A percentile compares a stretch with the other conserved stretches of the same genome.
Evolutionary conservation across 2,888 invertebrate genomes (phyloP).

Genomic region (Andrena minutula): DNA sequence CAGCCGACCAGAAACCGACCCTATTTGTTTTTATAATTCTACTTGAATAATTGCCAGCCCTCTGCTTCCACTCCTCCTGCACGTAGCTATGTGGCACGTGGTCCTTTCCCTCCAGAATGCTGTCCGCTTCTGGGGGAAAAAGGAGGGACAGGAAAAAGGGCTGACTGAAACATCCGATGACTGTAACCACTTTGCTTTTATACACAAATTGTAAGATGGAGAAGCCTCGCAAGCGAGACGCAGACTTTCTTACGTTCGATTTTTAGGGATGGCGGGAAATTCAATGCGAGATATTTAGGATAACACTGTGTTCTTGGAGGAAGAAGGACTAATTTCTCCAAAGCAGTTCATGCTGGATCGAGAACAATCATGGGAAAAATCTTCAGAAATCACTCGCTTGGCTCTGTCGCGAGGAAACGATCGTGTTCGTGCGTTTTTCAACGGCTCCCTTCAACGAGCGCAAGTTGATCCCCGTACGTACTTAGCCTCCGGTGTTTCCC

Average conservation of each 20-base stretch:
- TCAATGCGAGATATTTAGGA: too few species aligned
- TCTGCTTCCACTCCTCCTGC: constrained; percentile 27
- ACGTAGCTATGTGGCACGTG: constrained; percentile 46
- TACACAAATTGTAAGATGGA: constrained; percentile 11
- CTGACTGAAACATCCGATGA: constrained; percentile 41
- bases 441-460: not conserved
- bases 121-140: not conserved
- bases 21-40: constrained; percentile 82
- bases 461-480: constrained; percentile 25
- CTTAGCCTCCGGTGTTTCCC: constrained; percentile 21
- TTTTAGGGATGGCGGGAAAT: not conserved
- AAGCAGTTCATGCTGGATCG: not conserved
- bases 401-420: constrained; percentile 18
- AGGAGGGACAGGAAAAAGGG: constrained; percentile 15
- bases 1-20: constrained; percentile 67
- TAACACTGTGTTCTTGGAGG: not conserved
- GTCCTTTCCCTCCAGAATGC: constrained; percentile 12
- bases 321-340: not conserved
- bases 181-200: constrained; percentile 18
- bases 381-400: not conserved
- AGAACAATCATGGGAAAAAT: not conserved
- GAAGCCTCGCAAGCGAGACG: constrained; percentile 27
- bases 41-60: constrained; percentile 78
- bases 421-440: constrained; percentile 19
- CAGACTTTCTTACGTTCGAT: constrained; percentile 12